phyloP scores from a whole-genome alignment of 2,888 invertebrate species.

The Diplazon laetatorius region DNA sequence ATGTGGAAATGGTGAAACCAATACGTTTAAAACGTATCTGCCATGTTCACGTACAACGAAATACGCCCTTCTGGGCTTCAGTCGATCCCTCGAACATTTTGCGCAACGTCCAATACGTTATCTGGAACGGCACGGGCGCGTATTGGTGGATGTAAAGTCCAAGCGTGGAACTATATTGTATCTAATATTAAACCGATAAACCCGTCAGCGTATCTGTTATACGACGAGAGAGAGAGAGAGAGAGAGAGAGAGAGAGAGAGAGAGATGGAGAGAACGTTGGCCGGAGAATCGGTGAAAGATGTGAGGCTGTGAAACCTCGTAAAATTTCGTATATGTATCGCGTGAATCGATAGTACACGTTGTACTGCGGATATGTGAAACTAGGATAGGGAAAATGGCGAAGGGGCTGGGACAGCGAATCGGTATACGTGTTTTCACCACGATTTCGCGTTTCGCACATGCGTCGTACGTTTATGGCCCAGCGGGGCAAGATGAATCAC shows the following conservation, averaged over 20 bases:
- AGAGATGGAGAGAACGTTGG: conserved; percentile 17
- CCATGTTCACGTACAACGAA: background rate
- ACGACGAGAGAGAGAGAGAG: too few relatives aligned
- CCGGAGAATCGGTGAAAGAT: conserved; percentile 10
- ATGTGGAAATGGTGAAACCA: background rate
- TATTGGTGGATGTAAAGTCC: conserved; percentile 32
- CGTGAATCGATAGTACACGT: conserved; percentile 38
- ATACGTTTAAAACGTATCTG: background rate
- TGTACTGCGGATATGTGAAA: conserved; percentile 41
- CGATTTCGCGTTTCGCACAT: conserved; percentile 22
- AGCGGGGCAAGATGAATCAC: conserved; percentile 7
- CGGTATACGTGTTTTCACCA: conserved; percentile 38
- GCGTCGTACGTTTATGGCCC: background rate
- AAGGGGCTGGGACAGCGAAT: conserved; percentile 10
- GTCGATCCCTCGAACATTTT: background rate
- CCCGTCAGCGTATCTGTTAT: conserved; percentile 38
- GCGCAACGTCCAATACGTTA: conserved; percentile 23
- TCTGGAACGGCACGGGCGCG: conserved; percentile 9
- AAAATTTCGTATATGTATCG: conserved; percentile 47
- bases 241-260: too few relatives aligned
- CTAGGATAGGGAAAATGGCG: conserved; percentile 31
- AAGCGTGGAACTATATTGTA: conserved; percentile 58
- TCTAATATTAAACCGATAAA: conserved; percentile 66
- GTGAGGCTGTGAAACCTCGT: conserved; percentile 32
- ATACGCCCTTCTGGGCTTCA: conserved; percentile 5